Evolutionary conservation across 1,140 invertebrate species (phyloP), one percentile per base, ranked within the genome.

Genomic region (Formica exsecta): DNA sequence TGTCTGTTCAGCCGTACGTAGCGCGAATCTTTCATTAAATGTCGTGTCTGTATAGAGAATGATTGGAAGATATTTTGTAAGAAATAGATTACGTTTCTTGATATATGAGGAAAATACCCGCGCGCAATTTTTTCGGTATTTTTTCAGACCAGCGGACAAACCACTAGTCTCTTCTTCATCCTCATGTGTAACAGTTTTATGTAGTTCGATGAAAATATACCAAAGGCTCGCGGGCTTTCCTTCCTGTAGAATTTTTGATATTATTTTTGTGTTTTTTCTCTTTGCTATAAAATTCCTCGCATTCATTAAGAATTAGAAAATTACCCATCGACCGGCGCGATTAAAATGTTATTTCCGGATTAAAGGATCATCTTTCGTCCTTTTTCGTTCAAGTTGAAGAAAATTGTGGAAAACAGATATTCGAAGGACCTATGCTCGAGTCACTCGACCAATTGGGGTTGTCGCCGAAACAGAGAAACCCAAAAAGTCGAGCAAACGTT

Each of bases 1-100:
- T 32, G 70, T 87, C 68, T 76, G 62, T 76, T 83, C 77, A 86
- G 38, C 29, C 74, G 65, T 89, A 89, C 79, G 83, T 90, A 87
- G 77, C 86, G 77, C 74, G 73, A 85, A 85, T 79, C 77, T 65
- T 66, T 84, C 65, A 51, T 79, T 41, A 70, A 75, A 70, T 59
- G 29, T 71, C n/a, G 44, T 59, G 54, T 62, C 48, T 83, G 38
- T 16, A n/a, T 76, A 36, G 41, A 51, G 48, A 51, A 51, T 44
- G 22, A 9, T 51, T 65, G 73, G 32, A 79, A 38, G 36, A 41
- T 81, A 51, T 13, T 51, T 81, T 54, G 41, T 70, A 65, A 38
- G 51, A 54, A 38, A 66, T 79, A 32, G 13, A 64, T 64, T 32
- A 19, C 19, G 38, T 76, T 59, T 65, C 44, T n/a, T 38, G 22